Evolutionary conservation across 2,888 invertebrate genomes (phyloP).

Genomic region (Rugalucina vietnamica): DNA sequence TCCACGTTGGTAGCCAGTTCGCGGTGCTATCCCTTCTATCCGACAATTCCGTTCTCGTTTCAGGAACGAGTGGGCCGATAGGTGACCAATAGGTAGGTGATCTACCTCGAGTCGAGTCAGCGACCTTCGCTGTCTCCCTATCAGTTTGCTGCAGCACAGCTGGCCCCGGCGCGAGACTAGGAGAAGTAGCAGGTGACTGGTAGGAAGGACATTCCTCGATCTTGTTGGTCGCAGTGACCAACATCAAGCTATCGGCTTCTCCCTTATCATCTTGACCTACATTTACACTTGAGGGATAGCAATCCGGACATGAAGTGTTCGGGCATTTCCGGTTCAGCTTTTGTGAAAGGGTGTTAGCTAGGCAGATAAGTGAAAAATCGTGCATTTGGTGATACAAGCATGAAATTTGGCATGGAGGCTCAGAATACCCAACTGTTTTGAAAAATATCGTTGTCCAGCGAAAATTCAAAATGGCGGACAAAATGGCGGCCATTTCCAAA

Average conservation of each 20-base stretch:
- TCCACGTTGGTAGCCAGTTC: constrained; percentile 62
- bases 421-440: too few relatives aligned
- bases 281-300: background rate
- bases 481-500: too few relatives aligned
- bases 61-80: constrained; percentile 29
- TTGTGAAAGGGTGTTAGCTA: background rate
- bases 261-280: background rate
- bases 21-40: constrained; percentile 62
- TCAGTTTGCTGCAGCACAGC: background rate
- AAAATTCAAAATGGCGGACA: too few relatives aligned
- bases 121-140: background rate
- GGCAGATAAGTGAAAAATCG: too few relatives aligned
- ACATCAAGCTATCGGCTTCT: background rate
- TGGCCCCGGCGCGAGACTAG: background rate
- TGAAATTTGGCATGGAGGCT: too few relatives aligned
- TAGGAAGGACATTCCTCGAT: background rate
- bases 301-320: background rate
- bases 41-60: constrained; percentile 52
- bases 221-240: background rate
- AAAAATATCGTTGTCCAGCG: too few relatives aligned
- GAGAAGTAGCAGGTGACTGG: background rate
- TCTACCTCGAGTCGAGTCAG: background rate
- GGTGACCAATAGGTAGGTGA: background rate
- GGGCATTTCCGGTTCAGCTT: constrained; percentile 6
- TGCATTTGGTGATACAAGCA: too few relatives aligned